Base-by-base conservation (phyloP, 92 coral and sea anemone genomes). In the Virgularia gustaviana region DNA sequence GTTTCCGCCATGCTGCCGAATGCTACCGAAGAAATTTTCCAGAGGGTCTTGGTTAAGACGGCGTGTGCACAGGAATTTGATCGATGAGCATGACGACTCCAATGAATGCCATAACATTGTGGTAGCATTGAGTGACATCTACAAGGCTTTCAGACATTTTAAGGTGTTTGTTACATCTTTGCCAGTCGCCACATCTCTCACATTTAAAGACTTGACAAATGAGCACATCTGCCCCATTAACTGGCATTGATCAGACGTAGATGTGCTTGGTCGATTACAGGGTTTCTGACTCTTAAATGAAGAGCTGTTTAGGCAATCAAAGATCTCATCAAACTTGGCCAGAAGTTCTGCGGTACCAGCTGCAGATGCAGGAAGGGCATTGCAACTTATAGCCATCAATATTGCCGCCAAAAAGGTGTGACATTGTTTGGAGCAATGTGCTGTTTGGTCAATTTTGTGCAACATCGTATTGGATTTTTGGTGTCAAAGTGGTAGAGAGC, bases 231-330 rank as follows among this genome's bases (percentile, higher is more conserved):
- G 63, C 12, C 8, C 35, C 64, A 71, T 18, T 38, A 71, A 71
- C 12, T 71, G 27, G 18, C 11, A 15, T 32, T 65, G 72, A 24
- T 34, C 20, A 18, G 64, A 71, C 27, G 20, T 24, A 20, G 19
- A 4, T 12, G 77, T 12, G 18, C 51, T 35, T 51, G 77, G 37
- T 25, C 63, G 58, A n/a, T 45, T 22, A 12, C 8, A 23, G 24
- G 18, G 18, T 36, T 57, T 55, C 12, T 47, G 63, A 19, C 56
- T 33, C 18, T 63, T 19, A 18, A 63, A 38, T 9, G 52, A 1
- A 30, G 71, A 63, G 43, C 71, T 63, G 27, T 63, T 63, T 15
- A 63, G 52, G 38, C 63, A 52, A 65, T 71, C 63, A 33, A 71
- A 54, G 23, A 49, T 55, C 22, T 20, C 20, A 31, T 71, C 77